Evolutionary conservation across 1,140 invertebrate genomes (phyloP), one percentile per base, ranked within the genome.

Genomic region (Caerostris extrusa): DNA sequence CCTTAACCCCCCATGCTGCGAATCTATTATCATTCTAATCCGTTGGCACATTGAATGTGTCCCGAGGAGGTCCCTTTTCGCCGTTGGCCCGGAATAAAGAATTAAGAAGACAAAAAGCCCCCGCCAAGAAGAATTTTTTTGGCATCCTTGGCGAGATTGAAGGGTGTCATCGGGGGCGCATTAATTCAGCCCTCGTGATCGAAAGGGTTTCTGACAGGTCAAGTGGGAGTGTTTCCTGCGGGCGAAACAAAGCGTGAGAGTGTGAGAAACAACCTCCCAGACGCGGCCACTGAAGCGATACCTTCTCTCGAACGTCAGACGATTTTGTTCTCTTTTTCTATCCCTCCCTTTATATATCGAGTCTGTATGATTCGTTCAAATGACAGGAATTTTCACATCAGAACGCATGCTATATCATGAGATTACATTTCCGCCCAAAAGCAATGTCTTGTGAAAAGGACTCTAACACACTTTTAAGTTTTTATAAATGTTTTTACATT

Each of bases 11-110:
- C 82, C 85, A 87, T 61, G 85, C 58, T 34, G 14, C 12, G 50
- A 60, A 87, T 87, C 85, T 87, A 87, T 87, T 87, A 87, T 87
- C 85, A 87, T 87, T 87, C n/a, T 87, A 87, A 87, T 87, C 85
- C 85, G 56, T 61, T 77, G 56, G 57, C 34, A 61, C 58, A 8
- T 64, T 87, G 85, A 87, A 87, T 87, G 85, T 58, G 19, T 34
- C 85, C 56, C 57, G 64, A 87, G 85, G 85, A 87, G 85, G 56
- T 77, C 71, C 34, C 34, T 87, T 87, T 87, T 87, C 85, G 50
- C 60, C 85, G 64, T 34, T 58, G 85, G 34, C 8, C 58, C 58
- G 56, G 58, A 60, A 87, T 87, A 87, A 87, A 87, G 85, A 60
- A 87, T 87, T 87, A 85, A 56, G 64, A 60, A 87, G 60, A 87